A percentile compares a stretch with the other conserved stretches of the same genome.
These are phyloP conservation scores for Salvelinus sp. DNA, from an alignment of 2,113 vertebrate genomes.

Conservation along the genomic window DNA sequence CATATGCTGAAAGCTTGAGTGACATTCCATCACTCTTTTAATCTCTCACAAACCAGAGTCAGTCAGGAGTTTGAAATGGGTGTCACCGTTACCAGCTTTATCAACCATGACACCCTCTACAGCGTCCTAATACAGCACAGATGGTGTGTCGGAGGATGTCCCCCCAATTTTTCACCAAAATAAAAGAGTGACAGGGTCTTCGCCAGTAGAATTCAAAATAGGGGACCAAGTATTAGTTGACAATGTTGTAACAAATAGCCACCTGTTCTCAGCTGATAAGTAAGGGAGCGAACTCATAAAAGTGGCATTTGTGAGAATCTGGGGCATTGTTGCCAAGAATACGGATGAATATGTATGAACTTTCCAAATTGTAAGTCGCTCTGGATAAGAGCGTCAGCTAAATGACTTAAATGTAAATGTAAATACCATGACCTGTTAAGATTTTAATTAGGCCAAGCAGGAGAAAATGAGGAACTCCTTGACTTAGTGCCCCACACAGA, in stretches of 20 bases:
- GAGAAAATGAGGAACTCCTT: neutral
- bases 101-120: constrained; percentile 65
- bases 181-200: constrained; percentile 48
- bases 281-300: neutral
- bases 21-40: constrained; percentile 71
- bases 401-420: too few species aligned
- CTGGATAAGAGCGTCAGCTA: too few species aligned
- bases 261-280: constrained; percentile 18
- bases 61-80: constrained; percentile 57
- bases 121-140: constrained; percentile 62
- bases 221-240: constrained; percentile 30
- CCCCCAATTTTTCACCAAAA: constrained; percentile 59
- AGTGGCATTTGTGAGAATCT: constrained; percentile 1
- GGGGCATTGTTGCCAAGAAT: constrained; percentile 10
- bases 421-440: constrained; percentile 6
- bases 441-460: constrained; percentile 3
- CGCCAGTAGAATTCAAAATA: constrained; percentile 7
- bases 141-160: constrained; percentile 57
- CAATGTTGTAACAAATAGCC: constrained; percentile 9
- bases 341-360: too few species aligned
- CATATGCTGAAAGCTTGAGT: constrained; percentile 48
- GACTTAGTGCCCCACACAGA: neutral
- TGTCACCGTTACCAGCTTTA: constrained; percentile 63
- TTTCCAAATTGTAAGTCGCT: too few species aligned
- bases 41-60: constrained; percentile 62